Evolutionary conservation across 1,140 invertebrate genomes (phyloP), one percentile per base, ranked within the genome.

Genomic region (Drosophila varians): DNA sequence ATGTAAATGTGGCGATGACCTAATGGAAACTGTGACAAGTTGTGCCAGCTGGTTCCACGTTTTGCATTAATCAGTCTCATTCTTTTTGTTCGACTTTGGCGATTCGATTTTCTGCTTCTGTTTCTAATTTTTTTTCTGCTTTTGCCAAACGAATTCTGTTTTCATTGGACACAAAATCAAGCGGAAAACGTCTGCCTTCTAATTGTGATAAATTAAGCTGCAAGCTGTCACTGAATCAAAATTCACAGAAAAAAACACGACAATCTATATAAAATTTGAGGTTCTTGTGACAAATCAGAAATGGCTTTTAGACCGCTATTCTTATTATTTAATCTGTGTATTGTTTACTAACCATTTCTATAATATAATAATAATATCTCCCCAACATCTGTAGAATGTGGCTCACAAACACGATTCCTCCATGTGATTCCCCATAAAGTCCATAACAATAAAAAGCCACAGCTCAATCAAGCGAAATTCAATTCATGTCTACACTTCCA

Each of bases 1-100:
- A 83, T 75, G 79, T 77, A 83, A 83, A 83, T 86, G 28, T 36
- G 74, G 69, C 70, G 82, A 87, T 86, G 77, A 87, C 82, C 82
- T 86, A 86, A 86, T 86, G 69, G 77, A 80, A 82, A 70, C 73
- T 77, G 77, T 87, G 82, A 82, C 80, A 86, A 86, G 62, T 77
- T 64, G 77, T 70, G 82, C 73, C 80, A 86, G 84, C 77, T 86
- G 38, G 38, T 42, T 77, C 55, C 58, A 61, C 51, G 51, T 66
- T 87, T 80, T 80, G 80, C 68, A 86, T 86, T 86, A 79, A 84
- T 80, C 80, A 86, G 80, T 71, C 68, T 21, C 55, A 64, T 84
- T 65, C 53, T 77, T 65, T 65, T 18, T 36, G 26, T 25, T 23
- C 8, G 43, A 34, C 1, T 42, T 62, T 51, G 36, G 0, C 47